Evolutionary conservation across 2,113 vertebrate species (phyloP), one percentile per base, ranked within the genome.

Genomic region (Hystrix cristata): DNA sequence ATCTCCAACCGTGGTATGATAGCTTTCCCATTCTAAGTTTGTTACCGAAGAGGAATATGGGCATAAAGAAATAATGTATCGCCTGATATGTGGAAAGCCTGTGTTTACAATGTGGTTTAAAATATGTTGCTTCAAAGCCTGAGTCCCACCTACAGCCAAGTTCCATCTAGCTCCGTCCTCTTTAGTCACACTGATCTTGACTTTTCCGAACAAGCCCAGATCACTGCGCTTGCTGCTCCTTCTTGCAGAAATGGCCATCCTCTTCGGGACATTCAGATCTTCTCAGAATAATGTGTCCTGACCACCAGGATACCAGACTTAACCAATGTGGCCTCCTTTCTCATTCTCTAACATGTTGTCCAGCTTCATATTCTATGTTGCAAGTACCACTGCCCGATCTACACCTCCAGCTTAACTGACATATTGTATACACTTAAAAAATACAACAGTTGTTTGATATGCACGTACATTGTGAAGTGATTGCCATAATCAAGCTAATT

Each of bases 261-360:
- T 18, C 53, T 8, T 27, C 9, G 3, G 19, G 78, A 60, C 31
- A 15, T 46, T 92, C 48, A 74, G n/a, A 34, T n/a, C n/a, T 46
- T 72, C 5, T 90, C 25, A 87, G 62, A 60, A 81, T 29, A 14
- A 25, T n/a, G 51, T 27, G 31, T 62, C 19, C n/a, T 53, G 21
- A 51, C 25, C 34, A 76, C 34, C 18, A 38, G 38, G 38, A 38
- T 38, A 38, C 38, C 13, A 72, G 48, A 43, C 18, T 59, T 74
- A 74, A 48, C 23, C 25, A 25, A 7, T 21, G 51, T 10, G 4
- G 4, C 13, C 3, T 92, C 34, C 2, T 65, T 31, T 38, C 55
- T 19, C 0, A 6, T 29, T 74, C 19, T 71, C 67, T 64, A 34
- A 0, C 2, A 5, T 9, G 4, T 83, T n/a, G 1, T 34, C 15